Conservation (phyloP, 2,888 invertebrate species). For the Epinotia demarniana region DNA sequence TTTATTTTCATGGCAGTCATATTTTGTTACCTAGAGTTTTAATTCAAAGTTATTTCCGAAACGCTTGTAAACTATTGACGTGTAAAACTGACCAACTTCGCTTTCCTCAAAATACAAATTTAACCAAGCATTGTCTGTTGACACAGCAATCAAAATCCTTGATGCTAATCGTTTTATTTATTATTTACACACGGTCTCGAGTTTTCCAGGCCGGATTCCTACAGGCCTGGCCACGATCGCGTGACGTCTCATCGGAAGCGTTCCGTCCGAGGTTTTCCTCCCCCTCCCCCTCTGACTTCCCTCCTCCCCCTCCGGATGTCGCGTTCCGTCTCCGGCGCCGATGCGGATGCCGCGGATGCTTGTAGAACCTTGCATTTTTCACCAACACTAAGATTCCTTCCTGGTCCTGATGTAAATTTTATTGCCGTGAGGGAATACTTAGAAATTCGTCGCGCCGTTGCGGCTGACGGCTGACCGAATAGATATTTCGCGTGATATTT, state of each 20-base stretch:
- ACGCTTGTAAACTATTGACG: too few relatives aligned
- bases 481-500: neutral
- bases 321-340: slow-evolving; percentile 27
- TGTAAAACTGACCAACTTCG: neutral
- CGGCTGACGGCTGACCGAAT: neutral
- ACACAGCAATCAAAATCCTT: slow-evolving; percentile 7
- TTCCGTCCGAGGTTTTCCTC: slow-evolving; percentile 35
- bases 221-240: slow-evolving; percentile 5
- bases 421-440: neutral
- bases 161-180: slow-evolving; percentile 5
- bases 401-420: slow-evolving; percentile 7
- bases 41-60: too few relatives aligned
- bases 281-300: neutral
- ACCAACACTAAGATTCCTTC: slow-evolving; percentile 18
- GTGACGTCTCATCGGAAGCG: slow-evolving; percentile 34
- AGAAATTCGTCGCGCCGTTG: neutral
- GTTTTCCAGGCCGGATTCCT: slow-evolving; percentile 6
- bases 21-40: too few relatives aligned
- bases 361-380: slow-evolving; percentile 32
- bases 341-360: slow-evolving; percentile 33
- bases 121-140: neutral
- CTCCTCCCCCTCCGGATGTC: slow-evolving; percentile 16
- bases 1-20: too few relatives aligned
- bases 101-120: neutral
- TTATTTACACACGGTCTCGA: slow-evolving; percentile 7